phyloP scores from a whole-genome alignment of 1,140 invertebrate species.

The Aethina tumida region DNA sequence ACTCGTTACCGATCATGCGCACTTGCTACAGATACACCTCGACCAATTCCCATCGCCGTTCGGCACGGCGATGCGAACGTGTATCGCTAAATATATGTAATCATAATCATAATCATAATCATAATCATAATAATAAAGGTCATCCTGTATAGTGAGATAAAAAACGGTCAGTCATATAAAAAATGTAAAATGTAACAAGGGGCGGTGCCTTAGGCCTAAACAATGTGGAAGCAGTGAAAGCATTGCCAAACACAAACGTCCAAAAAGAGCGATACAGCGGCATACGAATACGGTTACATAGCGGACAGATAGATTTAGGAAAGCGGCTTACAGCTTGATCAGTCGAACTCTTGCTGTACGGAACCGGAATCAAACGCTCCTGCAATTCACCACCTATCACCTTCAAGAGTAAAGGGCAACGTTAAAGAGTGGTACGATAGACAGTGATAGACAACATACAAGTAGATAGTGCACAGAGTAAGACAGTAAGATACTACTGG shows the following conservation, averaged over 20 bases:
- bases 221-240: constrained; percentile 28
- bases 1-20: too few species aligned
- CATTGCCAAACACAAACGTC: constrained; percentile 30
- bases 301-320: constrained; percentile 41
- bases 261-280: constrained; percentile 32
- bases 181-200: too few species aligned
- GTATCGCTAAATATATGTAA: too few species aligned
- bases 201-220: not conserved
- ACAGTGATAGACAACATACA: constrained; percentile 34
- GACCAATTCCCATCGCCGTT: too few species aligned
- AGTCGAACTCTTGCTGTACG: constrained; percentile 98
- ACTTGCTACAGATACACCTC: too few species aligned
- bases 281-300: constrained; percentile 34
- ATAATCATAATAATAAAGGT: too few species aligned
- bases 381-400: constrained; percentile 99
- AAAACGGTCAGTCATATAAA: too few species aligned
- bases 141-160: too few species aligned
- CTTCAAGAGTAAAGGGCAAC: constrained; percentile 63
- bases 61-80: too few species aligned
- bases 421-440: constrained; percentile 37
- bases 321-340: constrained; percentile 95
- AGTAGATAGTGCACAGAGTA: constrained; percentile 35
- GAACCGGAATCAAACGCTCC: constrained; percentile 97
- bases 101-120: too few species aligned
- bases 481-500: constrained; percentile 35